phyloP scores from a whole-genome alignment of 1,140 invertebrate genomes.

The Rhagoletis zephyria region DNA sequence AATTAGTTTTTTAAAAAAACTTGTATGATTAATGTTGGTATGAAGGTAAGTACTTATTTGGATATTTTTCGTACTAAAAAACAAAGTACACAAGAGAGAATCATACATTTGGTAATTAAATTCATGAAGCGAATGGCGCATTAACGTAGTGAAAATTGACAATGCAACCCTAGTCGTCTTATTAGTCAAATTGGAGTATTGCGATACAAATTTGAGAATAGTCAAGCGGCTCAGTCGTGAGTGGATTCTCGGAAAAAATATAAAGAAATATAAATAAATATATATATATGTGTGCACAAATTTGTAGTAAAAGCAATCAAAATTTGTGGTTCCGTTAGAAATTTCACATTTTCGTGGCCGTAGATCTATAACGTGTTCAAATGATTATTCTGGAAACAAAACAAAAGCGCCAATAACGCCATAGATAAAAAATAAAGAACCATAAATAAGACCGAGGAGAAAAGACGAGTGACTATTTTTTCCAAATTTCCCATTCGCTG shows the following conservation, averaged over 20 bases:
- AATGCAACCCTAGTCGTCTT: background rate
- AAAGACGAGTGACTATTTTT: background rate
- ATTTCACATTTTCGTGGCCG: background rate
- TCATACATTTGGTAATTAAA: too few species aligned
- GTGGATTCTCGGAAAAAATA: constrained; percentile 32
- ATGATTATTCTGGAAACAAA: constrained; percentile 16
- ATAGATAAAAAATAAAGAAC: background rate
- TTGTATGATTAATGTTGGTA: too few species aligned
- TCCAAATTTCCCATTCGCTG: constrained; percentile 6
- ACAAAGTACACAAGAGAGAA: too few species aligned
- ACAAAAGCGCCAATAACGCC: background rate
- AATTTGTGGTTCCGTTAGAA: background rate
- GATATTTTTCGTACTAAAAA: too few species aligned
- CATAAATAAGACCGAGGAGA: constrained; percentile 16
- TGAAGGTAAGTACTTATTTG: too few species aligned
- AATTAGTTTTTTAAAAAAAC: too few species aligned
- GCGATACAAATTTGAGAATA: constrained; percentile 38
- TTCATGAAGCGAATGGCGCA: too few species aligned
- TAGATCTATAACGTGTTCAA: background rate
- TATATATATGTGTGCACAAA: constrained; percentile 1
- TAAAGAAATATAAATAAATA: background rate
- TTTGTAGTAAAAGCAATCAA: constrained; percentile 6
- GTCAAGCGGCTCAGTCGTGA: background rate
- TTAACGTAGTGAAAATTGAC: too few species aligned
- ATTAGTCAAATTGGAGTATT: constrained; percentile 15